Base-by-base conservation (phyloP, 2,113 vertebrate species). In the Chaenocephalus aceratus region DNA sequence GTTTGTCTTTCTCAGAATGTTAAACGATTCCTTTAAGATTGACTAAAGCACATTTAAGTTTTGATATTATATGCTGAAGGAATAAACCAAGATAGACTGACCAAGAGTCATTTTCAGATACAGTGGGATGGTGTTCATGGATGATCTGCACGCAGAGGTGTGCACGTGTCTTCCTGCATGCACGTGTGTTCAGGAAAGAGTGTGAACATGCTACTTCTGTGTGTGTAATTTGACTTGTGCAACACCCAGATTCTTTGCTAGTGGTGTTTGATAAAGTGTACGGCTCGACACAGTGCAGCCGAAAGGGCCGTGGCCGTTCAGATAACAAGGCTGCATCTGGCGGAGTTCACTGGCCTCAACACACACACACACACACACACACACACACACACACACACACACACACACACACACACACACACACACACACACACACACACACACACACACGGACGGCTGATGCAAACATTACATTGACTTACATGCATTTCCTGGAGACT, bases 321-420 rank as follows among this genome's bases (percentile, higher is more conserved):
- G 88, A 92, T 88, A 91, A 88, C 57, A 77, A 79, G 75, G 71
- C 73, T 56, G 69, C 86, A 83, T 84, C 86, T 91, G 81, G 86
- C 66, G 71, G 61, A 77, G 58, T 82, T 80, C 75, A 59, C 86
- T 52, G 66, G 74, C 75, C 66, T 72, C 77, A 72, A 86, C 80
- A 59, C 63, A 54, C 72, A 61, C 63, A 54, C 72, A 61, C 11
- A 45, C 73, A 80, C 77, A 30, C 30, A 30, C 3, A 30, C 30
- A 30, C 30, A 3, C 30, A 30, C 30, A 30, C 26, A 30, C 30
- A 30, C 30, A 30, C 30, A 3, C 30, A 30, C 30, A 30, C 30
- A 30, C 30, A 30, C 26, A 3, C 3, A 30, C 26, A 30, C 26
- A 30, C 26, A 30, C 26, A 30, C 26, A 3, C 26, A 30, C 26